Evolutionary conservation across 2,888 invertebrate species (phyloP), one percentile per base, ranked within the genome.

Genomic region (Eilema caniola): DNA sequence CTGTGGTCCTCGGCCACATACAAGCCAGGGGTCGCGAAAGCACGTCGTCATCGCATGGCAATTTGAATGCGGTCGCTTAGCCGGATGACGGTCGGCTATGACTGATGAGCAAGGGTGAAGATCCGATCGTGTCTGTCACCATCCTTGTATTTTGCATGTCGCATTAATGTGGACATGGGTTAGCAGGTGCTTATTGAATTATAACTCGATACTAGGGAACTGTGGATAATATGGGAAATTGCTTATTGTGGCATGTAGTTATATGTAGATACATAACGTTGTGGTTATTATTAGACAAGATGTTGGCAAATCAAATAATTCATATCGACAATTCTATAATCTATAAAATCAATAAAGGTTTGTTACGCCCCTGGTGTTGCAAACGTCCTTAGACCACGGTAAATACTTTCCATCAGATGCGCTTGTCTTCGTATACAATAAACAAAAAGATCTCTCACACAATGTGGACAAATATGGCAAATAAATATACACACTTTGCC

Each of bases 61-160:
- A 95, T 95, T 95, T 95, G 95, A 95, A 95, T 95, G 93, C 88
- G 94, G 92, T 91, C 95, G 94, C 94, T 94, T 94, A 93, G 94
- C 92, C 90, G 90, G 88, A 87, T 91, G 92, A 92, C 92, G 90
- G 72, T 83, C 88, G 86, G 90, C 86, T 86, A 94, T 95, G 95
- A 95, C 94, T 94, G 95, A 95, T 95, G 95, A 93, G 93, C 90
- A 94, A 94, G 94, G 94, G 93, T 93, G 92, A 93, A 92, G 91
- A 93, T 92, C 90, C 88, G 93, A 93, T 92, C 92, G 85, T 69
- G 87, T 90, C 88, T 90, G 92, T 92, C 93, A 93, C 89, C 88
- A 82, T 80, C 89, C 89, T 88, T 90, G 89, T 92, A 92, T 92
- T 93, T 92, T 90, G 91, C 90, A 91, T 90, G 89, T 88, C 88